These are phyloP conservation scores for Latrodectus elegans DNA, from an alignment of 2,888 invertebrate species.

Conservation along the genomic window DNA sequence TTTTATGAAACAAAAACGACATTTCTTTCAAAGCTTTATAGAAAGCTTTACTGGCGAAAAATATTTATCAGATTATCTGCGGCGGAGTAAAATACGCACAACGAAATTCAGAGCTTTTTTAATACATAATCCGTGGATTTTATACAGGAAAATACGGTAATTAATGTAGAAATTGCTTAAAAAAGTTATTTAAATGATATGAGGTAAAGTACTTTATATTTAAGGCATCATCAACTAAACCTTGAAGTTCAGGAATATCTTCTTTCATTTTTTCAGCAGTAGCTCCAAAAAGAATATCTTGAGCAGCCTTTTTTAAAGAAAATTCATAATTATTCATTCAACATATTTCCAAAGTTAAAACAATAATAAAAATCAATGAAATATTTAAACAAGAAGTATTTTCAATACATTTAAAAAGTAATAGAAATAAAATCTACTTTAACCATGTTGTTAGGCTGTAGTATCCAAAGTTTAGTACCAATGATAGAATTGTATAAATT, in stretches of 20 bases:
- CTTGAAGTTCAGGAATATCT: conserved; percentile 73
- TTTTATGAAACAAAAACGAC: too few species aligned
- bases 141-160: too few species aligned
- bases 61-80: too few species aligned
- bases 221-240: conserved; percentile 69
- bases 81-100: too few species aligned
- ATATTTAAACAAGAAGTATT: background rate
- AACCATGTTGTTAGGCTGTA: too few species aligned
- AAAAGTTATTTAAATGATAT: background rate
- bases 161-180: too few species aligned
- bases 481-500: too few species aligned
- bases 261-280: conserved; percentile 72
- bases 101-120: too few species aligned
- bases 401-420: background rate
- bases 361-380: background rate
- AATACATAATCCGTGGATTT: too few species aligned
- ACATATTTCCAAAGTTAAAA: background rate
- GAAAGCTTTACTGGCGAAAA: too few species aligned
- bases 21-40: too few species aligned
- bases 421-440: background rate
- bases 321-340: background rate
- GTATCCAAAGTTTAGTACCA: too few species aligned
- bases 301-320: conserved; percentile 72
- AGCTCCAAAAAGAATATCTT: conserved; percentile 73
- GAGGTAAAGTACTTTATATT: conserved; percentile 70